These are phyloP conservation scores for Calameuta filiformis DNA, from an alignment of 2,888 invertebrate genomes.

Conservation along the genomic window DNA sequence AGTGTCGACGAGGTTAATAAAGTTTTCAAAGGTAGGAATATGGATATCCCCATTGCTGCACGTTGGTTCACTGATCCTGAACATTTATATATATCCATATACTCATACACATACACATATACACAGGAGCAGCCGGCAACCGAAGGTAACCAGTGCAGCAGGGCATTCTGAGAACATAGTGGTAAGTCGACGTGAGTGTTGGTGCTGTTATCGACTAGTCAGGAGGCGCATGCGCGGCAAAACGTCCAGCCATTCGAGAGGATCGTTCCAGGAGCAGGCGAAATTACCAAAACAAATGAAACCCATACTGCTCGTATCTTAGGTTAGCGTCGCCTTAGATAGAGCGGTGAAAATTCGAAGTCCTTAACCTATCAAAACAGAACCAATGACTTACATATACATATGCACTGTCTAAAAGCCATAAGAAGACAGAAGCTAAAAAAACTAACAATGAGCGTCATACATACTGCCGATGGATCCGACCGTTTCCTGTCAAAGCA, in stretches of 20 bases:
- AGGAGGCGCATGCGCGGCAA: slow-evolving; percentile 32
- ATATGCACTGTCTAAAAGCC: neutral
- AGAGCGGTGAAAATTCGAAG: neutral
- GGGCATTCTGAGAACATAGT: neutral
- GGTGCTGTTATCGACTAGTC: slow-evolving; percentile 34
- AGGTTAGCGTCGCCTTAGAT: neutral
- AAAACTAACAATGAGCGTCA: neutral
- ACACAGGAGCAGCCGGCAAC: neutral
- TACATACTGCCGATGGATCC: neutral
- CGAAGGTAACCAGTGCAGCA: neutral
- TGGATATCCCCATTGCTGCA: no score
- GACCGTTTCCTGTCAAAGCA: neutral
- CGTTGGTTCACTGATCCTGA: neutral
- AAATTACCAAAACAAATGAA: slow-evolving; percentile 1
- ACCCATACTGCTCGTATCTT: neutral
- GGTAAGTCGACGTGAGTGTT: neutral
- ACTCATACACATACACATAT: neutral
- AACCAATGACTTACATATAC: neutral
- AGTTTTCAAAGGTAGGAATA: no score
- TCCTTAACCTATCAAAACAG: neutral
- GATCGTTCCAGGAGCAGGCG: neutral
- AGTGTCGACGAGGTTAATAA: no score
- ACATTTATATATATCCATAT: neutral
- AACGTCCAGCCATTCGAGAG: neutral
- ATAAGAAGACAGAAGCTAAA: neutral